A percentile compares a stretch with the other conserved stretches of the same genome.
Conservation (phyloP, 2,888 invertebrate genomes). For the Lasioglossum marginatum region DNA sequence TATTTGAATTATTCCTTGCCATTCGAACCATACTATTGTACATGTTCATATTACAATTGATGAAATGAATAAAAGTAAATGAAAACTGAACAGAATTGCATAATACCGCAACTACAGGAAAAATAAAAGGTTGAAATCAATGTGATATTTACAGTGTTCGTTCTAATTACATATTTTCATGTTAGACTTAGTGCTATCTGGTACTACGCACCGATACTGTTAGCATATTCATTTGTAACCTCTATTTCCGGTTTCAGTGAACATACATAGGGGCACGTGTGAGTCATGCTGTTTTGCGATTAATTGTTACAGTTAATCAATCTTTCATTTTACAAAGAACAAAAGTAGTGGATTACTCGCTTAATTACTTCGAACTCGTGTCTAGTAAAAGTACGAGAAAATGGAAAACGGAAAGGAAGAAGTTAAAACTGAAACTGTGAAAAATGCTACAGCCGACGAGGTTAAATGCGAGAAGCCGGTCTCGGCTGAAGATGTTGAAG, state of each 20-base stretch:
- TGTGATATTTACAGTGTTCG: not conserved
- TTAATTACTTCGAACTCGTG: not conserved
- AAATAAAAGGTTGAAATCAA: not conserved
- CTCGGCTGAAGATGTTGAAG: not conserved
- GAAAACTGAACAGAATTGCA: not conserved
- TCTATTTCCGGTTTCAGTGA: slow-evolving; percentile 44
- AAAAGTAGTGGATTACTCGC: too few relatives aligned
- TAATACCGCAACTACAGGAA: not conserved
- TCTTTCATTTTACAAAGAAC: not conserved
- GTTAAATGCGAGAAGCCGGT: slow-evolving; percentile 65
- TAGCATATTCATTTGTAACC: not conserved
- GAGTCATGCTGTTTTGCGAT: slow-evolving; percentile 30
- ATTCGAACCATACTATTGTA: not conserved
- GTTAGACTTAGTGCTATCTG: not conserved
- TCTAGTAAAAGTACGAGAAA: not conserved
- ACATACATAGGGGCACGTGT: slow-evolving; percentile 47
- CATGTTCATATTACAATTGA: not conserved
- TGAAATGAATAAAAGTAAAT: not conserved
- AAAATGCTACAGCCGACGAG: slow-evolving; percentile 52
- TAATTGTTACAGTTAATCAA: not conserved
- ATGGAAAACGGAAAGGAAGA: slow-evolving; percentile 75
- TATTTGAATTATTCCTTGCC: not conserved
- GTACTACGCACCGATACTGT: not conserved
- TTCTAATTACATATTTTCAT: slow-evolving; percentile 2
- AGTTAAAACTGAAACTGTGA: slow-evolving; percentile 44